Evolutionary conservation across 1,140 invertebrate genomes (phyloP).

Genomic region (Drosophila pseudoananassae): DNA sequence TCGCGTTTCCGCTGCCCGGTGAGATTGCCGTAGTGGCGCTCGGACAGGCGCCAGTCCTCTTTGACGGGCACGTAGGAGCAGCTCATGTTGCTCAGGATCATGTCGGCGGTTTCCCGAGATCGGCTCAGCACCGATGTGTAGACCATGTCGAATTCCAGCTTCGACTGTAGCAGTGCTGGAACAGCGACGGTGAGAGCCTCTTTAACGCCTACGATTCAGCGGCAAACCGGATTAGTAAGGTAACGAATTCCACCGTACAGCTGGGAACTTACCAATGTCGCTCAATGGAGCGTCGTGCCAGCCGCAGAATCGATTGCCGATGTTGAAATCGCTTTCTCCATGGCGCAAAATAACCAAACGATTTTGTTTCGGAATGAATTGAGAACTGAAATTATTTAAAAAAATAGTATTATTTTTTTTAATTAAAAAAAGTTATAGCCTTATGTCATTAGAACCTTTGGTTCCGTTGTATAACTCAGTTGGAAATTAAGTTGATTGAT

Average conservation of each 20-base stretch:
- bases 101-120: slow-evolving; percentile 87
- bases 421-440: too few relatives aligned
- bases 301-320: slow-evolving; percentile 90
- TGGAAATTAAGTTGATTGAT: too few relatives aligned
- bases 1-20: slow-evolving; percentile 90
- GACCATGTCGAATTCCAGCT: slow-evolving; percentile 88
- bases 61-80: slow-evolving; percentile 85
- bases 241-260: not conserved
- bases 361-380: slow-evolving; percentile 56
- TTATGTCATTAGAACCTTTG: too few relatives aligned
- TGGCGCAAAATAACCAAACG: slow-evolving; percentile 88
- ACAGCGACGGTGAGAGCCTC: slow-evolving; percentile 89
- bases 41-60: slow-evolving; percentile 89
- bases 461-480: too few relatives aligned
- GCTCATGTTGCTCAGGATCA: slow-evolving; percentile 87
- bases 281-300: slow-evolving; percentile 88
- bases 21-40: slow-evolving; percentile 90
- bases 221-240: not conserved
- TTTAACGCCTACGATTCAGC: slow-evolving; percentile 85
- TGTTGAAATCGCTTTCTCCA: slow-evolving; percentile 91
- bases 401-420: not conserved
- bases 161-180: slow-evolving; percentile 88
- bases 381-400: slow-evolving; percentile 35
- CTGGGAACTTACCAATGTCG: slow-evolving; percentile 83
- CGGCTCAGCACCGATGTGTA: slow-evolving; percentile 88